Base-by-base conservation (phyloP, 2,888 invertebrate genomes). In the Acronicta psi region DNA sequence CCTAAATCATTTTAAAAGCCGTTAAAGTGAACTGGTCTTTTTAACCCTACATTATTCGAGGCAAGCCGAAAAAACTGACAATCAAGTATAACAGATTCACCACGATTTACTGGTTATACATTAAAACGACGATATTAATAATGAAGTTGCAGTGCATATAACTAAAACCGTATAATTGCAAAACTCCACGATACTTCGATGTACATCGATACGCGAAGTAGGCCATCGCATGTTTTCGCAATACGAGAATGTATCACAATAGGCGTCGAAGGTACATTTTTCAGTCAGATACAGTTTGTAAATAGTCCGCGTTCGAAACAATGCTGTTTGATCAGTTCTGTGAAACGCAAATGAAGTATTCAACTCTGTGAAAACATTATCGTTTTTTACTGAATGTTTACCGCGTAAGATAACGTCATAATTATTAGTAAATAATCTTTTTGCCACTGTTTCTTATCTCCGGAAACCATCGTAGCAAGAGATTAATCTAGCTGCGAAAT, bases 301-400 rank as follows among this genome's bases (percentile, higher is more conserved):
- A 88, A 88, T 77, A 87, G 37, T 51, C 20, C 29, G 46, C 68
- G 60, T 72, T 73, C 66, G 77, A 72, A 82, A 88, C 89, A 87
- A 88, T 86, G 78, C 73, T 84, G 80, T 83, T 80, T 82, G 66
- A 74, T 73, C 71, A 76, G 63, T 81, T 79, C 78, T 69, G 66
- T 69, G 79, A 80, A 84, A 75, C 55, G 67, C 54, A 55, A 71
- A 59, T 66, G 50, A 61, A 50, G 51, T 63, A 72, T 66, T 52
- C 56, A 50, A 46, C 49, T 49, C 44, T 66, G 52, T 63, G 44
- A 68, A 73, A 68, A 76, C 68, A 51, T 46, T 29, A 23, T 51
- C 55, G 40, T 45, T 51, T 72, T 56, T 43, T 25, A 38, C 17
- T 51, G 44, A 14, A 18, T 36, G 47, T 47, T 41, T 45, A 31